phyloP scores from a whole-genome alignment of 2,888 invertebrate species.

The Cheilosia urbana region DNA sequence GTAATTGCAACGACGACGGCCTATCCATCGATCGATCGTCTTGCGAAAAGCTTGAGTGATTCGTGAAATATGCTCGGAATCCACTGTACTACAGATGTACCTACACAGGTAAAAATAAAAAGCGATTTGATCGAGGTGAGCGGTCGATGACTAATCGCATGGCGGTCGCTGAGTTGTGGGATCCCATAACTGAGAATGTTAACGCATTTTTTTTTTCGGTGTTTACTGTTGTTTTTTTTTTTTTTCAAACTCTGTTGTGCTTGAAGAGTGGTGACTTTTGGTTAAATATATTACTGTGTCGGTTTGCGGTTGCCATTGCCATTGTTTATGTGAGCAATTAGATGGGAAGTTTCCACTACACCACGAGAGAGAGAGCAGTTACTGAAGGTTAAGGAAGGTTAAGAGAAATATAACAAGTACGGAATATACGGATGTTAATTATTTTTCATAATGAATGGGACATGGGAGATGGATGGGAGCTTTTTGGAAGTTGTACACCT shows the following conservation, averaged over 20 bases:
- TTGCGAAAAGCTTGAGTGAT: constrained; percentile 17
- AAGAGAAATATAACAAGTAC: background rate
- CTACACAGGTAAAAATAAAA: constrained; percentile 8
- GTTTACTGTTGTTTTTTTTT: constrained; percentile 1
- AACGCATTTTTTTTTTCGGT: constrained; percentile 41
- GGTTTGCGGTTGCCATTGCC: constrained; percentile 16
- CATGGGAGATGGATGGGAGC: background rate
- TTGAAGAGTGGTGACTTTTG: background rate
- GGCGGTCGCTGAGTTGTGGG: constrained; percentile 4
- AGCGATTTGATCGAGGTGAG: background rate
- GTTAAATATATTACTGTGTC: constrained; percentile 3
- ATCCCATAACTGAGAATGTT: constrained; percentile 21
- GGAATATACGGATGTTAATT: background rate
- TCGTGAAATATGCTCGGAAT: constrained; percentile 24
- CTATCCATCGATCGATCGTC: constrained; percentile 30
- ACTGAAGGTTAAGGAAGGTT: constrained; percentile 27
- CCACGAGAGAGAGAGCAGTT: constrained; percentile 1
- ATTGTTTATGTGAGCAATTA: constrained; percentile 44
- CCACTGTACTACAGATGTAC: background rate
- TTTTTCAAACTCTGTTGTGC: background rate
- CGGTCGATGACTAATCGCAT: background rate
- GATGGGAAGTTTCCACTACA: constrained; percentile 39
- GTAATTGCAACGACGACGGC: constrained; percentile 2
- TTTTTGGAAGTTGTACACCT: background rate
- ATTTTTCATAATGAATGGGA: background rate